phyloP scores from a whole-genome alignment of 2,113 vertebrate genomes.

The Ictidomys tridecemlineatus region DNA sequence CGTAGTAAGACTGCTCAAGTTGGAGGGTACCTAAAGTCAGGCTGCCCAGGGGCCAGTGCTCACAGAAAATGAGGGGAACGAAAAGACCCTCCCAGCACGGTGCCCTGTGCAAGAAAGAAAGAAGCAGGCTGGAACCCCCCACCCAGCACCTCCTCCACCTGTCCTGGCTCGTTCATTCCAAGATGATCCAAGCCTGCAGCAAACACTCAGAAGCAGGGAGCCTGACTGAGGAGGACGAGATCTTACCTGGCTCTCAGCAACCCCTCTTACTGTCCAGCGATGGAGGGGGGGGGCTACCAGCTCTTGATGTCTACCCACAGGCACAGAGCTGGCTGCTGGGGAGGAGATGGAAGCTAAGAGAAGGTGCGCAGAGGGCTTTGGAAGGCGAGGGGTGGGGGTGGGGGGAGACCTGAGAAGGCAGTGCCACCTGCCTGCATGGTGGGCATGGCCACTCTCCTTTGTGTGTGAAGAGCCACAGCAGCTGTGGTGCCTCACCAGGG shows the following conservation, averaged over 20 bases:
- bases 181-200: background rate
- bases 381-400: background rate
- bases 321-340: too few species aligned
- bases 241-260: background rate
- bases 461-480: slow-evolving; percentile 20
- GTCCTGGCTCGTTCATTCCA: background rate
- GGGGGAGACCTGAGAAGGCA: background rate
- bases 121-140: background rate
- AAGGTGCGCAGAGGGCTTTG: background rate
- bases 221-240: too few species aligned
- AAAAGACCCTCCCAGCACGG: background rate
- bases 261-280: too few species aligned
- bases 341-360: background rate
- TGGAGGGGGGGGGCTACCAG: too few species aligned
- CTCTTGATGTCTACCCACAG: background rate
- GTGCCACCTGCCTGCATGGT: background rate
- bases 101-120: background rate
- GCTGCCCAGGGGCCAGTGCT: too few species aligned
- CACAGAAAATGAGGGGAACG: background rate
- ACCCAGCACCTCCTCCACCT: background rate
- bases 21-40: too few species aligned
- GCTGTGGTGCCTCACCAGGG: background rate
- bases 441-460: background rate
- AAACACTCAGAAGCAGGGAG: background rate
- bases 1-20: too few species aligned